Percentiles rank a stretch among this genome's conserved stretches.
These are phyloP conservation scores for Heterochromis multidens DNA, from an alignment of 2,113 vertebrate genomes.

Conservation along the genomic window DNA sequence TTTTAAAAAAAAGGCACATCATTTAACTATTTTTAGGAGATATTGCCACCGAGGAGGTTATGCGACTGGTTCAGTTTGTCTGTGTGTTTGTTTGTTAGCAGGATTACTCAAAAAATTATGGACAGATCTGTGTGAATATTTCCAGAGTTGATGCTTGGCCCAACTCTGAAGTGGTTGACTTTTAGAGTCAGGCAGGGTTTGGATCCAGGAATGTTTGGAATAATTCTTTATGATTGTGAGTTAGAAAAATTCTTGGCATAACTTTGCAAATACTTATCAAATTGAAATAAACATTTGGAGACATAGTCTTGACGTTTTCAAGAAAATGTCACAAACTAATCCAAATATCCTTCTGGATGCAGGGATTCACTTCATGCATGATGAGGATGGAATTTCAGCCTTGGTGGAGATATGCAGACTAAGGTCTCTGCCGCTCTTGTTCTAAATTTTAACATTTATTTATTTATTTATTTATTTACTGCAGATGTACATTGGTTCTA, in stretches of 20 bases:
- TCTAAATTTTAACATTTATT: background rate
- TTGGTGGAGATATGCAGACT: no score
- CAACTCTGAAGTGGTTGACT: background rate
- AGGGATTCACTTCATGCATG: background rate
- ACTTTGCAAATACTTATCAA: background rate
- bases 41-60: background rate
- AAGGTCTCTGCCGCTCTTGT: background rate
- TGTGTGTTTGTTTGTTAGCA: background rate
- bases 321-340: background rate
- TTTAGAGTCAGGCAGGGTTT: background rate
- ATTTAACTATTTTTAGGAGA: no score
- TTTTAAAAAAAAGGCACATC: background rate
- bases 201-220: background rate
- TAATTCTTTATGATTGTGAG: background rate
- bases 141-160: background rate
- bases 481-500: fast-evolving
- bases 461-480: background rate
- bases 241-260: background rate
- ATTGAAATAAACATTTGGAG: no score
- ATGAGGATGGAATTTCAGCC: no score
- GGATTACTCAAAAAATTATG: background rate
- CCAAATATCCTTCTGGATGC: fast-evolving
- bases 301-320: background rate
- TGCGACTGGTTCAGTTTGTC: background rate
- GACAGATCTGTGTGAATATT: fast-evolving